phyloP scores from a whole-genome alignment of 2,888 invertebrate species.

The Salpingus planirostris region DNA sequence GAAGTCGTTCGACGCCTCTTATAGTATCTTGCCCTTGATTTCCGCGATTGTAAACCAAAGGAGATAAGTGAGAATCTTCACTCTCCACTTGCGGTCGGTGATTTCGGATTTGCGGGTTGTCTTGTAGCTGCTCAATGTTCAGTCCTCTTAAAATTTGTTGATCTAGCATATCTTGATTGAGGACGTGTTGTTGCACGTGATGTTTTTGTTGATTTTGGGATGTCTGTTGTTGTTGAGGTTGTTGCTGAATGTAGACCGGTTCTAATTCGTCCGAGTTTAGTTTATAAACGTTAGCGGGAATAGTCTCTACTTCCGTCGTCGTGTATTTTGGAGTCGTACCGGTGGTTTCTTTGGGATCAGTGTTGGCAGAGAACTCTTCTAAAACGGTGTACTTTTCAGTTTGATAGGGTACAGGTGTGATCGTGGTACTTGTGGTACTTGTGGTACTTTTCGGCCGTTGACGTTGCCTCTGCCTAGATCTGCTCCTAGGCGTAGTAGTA shows the following conservation, averaged over 20 bases:
- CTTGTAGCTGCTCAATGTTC: background rate
- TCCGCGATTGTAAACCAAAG: too few species aligned
- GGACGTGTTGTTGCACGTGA: constrained; percentile 9
- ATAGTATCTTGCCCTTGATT: background rate
- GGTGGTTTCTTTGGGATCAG: constrained; percentile 6
- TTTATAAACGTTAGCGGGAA: constrained; percentile 19
- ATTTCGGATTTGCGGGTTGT: background rate
- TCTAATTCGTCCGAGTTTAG: constrained; percentile 7
- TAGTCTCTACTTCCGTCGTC: constrained; percentile 18
- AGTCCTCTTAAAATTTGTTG: constrained; percentile 6
- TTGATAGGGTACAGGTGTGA: constrained; percentile 11
- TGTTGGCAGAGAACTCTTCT: constrained; percentile 29
- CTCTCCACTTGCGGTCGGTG: background rate
- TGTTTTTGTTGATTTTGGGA: constrained; percentile 4
- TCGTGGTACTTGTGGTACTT: constrained; percentile 16
- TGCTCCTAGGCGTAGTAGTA: constrained; percentile 18
- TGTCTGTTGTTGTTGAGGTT: constrained; percentile 4
- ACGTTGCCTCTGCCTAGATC: constrained; percentile 17
- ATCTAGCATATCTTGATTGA: constrained; percentile 18
- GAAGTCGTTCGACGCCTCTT: background rate
- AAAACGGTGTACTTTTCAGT: constrained; percentile 30
- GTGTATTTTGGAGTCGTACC: constrained; percentile 14
- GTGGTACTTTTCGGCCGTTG: constrained; percentile 10
- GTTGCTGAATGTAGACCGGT: constrained; percentile 7
- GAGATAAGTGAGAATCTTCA: background rate